These are phyloP conservation scores for Dicyrtomina minuta DNA, from an alignment of 2,888 invertebrate genomes.

Conservation along the genomic window DNA sequence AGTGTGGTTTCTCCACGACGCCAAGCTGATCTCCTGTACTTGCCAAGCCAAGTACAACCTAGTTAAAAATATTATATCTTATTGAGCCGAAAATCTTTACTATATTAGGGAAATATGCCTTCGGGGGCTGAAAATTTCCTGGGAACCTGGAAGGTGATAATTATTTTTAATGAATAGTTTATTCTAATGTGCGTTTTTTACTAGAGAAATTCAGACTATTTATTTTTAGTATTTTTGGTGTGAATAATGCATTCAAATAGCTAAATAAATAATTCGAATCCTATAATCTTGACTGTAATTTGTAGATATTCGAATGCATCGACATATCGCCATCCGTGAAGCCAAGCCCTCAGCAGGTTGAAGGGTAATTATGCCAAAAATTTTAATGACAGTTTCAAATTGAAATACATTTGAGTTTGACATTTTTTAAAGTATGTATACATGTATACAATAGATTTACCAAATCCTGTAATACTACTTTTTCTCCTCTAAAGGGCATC, in stretches of 20 bases:
- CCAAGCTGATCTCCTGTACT: too few species aligned
- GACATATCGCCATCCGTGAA: conserved; percentile 57
- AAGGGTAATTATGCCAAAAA: conserved; percentile 59
- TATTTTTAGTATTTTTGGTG: conserved; percentile 13
- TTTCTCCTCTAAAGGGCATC: not conserved
- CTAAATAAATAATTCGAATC: not conserved
- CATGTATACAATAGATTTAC: not conserved
- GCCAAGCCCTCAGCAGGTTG: conserved; percentile 60
- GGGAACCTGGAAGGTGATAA: conserved; percentile 64
- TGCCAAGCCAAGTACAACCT: too few species aligned
- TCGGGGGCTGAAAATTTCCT: conserved; percentile 57
- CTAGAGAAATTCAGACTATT: conserved; percentile 13
- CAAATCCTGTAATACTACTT: not conserved
- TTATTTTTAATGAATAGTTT: too few species aligned
- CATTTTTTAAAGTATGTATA: not conserved
- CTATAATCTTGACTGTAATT: conserved; percentile 40
- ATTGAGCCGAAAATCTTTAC: too few species aligned
- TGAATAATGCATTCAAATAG: not conserved
- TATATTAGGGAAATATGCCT: too few species aligned
- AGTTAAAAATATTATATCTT: too few species aligned
- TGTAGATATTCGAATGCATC: conserved; percentile 60
- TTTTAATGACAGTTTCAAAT: not conserved
- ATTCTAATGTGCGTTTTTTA: conserved; percentile 34
- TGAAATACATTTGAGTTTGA: not conserved
- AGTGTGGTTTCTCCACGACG: too few species aligned